Evolutionary conservation across 1,140 invertebrate species (phyloP), one percentile per base, ranked within the genome.

Genomic region (Drosophila simulans): DNA sequence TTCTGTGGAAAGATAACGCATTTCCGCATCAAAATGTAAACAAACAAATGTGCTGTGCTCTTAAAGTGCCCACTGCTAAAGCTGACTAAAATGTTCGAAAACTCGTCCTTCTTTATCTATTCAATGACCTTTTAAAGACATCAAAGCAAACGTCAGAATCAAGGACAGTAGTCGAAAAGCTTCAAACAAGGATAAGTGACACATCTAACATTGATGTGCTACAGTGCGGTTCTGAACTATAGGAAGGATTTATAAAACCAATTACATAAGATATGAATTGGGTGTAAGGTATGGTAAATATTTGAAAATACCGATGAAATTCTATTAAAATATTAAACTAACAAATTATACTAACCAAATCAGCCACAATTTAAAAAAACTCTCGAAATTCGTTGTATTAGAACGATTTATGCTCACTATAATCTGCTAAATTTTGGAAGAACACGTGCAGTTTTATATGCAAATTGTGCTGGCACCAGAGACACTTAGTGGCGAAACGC

Each of bases 101-200:
- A 35, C 58, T 34, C 40, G 4, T 11, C 17, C 27, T 40, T 8
- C 13, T 27, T 13, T 48, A 37, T 37, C 43, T 42, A 65, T 27
- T 20, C 27, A 60, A 27, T 65, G 62, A 46, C 56, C 56, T 45
- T 65, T 62, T 46, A 48, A 48, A 62, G 62, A 22, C 57, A 66
- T 63, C 37, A 40, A 62, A 42, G 5, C 59, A 34, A 59, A 62
- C 43, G 58, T 49, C 59, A 34, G 27, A 40, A 64, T 25, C 57
- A 64, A 66, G 63, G 58, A 40, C 63, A 49, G 15, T 4, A 22
- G 20, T 5, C 10, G 17, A 46, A 40, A 17, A 35, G 13, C 25
- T 48, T 63, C 25, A 31, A 62, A 46, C 35, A 48, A 22, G 57
- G 43, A 48, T 42, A 34, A 48, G 34, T 31, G 53, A 42, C 53